A percentile compares a stretch with the other conserved stretches of the same genome.
Conservation (phyloP, 2,888 invertebrate species). For the Oscheius sp. region DNA sequence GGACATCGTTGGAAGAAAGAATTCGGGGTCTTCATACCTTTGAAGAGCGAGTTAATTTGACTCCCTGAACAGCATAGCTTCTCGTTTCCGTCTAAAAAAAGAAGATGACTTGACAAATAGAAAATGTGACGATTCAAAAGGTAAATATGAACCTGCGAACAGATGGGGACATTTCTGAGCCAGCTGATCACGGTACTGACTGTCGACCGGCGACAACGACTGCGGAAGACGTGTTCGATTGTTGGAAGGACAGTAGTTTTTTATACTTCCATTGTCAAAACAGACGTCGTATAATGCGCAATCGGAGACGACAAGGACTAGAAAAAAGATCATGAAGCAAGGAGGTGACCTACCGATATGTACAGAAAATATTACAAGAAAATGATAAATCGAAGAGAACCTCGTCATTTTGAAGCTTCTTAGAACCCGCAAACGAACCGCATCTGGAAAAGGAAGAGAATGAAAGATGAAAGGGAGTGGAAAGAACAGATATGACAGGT, state of each 20-base stretch:
- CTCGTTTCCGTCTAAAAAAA: constrained; percentile 12
- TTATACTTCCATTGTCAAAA: background rate
- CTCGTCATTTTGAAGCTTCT: constrained; percentile 14
- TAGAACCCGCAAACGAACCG: constrained; percentile 21
- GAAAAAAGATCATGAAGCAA: background rate
- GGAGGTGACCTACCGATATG: constrained; percentile 17
- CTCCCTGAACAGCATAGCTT: constrained; percentile 19
- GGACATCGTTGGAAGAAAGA: constrained; percentile 12
- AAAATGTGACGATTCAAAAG: background rate
- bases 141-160: constrained; percentile 15
- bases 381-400: constrained; percentile 16
- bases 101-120: background rate
- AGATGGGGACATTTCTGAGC: constrained; percentile 26
- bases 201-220: constrained; percentile 5
- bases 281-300: constrained; percentile 32
- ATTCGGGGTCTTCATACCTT: constrained; percentile 8
- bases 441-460: constrained; percentile 6
- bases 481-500: background rate
- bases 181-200: background rate
- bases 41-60: constrained; percentile 12
- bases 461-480: background rate
- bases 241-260: constrained; percentile 17
- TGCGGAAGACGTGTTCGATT: constrained; percentile 4
- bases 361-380: constrained; percentile 6
- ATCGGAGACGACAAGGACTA: constrained; percentile 5